phyloP scores from a whole-genome alignment of 2,797 vertebrate genomes.

The Acanthornis magna region DNA sequence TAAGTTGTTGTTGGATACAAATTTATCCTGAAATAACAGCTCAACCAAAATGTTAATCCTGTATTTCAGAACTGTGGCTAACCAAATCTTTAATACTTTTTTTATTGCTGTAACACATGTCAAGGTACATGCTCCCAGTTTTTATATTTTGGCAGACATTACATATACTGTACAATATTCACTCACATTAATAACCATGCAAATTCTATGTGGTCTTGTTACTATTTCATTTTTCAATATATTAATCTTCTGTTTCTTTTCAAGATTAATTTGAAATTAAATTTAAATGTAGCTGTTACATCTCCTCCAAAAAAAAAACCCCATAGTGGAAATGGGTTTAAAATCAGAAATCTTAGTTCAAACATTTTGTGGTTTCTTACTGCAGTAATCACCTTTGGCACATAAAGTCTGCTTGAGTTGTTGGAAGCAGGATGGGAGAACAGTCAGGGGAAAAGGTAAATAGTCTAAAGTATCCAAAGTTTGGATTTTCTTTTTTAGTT shows the following conservation, averaged over 20 bases:
- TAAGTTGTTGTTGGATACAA: not conserved
- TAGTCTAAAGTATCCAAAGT: not conserved
- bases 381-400: not conserved
- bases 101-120: not conserved
- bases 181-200: not conserved
- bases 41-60: not conserved
- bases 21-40: not conserved
- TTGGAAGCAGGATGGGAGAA: accelerated
- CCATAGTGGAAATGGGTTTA: slow-evolving; percentile 50
- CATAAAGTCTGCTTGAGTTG: not conserved
- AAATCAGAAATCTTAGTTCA: not conserved
- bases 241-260: not conserved
- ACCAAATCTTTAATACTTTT: not conserved
- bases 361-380: not conserved
- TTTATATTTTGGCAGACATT: not conserved
- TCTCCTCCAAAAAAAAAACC: not conserved
- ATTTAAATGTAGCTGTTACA: slow-evolving; percentile 27
- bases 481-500: not conserved
- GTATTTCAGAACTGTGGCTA: not conserved
- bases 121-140: not conserved
- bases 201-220: not conserved
- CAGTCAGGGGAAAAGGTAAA: not conserved
- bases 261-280: slow-evolving; percentile 50
- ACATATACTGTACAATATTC: not conserved
- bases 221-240: not conserved